Evolutionary conservation across 2,113 vertebrate genomes (phyloP).

Genomic region (Rhabdomys dilectus): DNA sequence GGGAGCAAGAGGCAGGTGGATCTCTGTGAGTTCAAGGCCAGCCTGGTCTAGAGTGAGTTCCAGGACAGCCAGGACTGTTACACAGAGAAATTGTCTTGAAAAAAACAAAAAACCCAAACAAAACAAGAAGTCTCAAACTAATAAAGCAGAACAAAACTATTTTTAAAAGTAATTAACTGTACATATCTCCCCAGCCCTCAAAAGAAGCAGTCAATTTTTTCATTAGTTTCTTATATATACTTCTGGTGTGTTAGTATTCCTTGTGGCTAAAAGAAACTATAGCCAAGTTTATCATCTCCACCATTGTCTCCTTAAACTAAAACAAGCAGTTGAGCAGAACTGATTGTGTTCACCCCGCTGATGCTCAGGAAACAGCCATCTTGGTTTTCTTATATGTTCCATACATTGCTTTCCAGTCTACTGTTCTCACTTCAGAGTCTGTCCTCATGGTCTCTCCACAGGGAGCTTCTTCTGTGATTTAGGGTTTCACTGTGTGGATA

Average conservation of each 20-base stretch:
- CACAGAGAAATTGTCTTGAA: not conserved
- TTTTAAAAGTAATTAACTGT: constrained; percentile 27
- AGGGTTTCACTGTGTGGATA: not conserved
- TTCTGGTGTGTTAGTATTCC: not conserved
- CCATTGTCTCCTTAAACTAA: not conserved
- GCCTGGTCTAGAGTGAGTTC: not conserved
- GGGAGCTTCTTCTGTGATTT: not conserved
- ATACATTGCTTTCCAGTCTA: not conserved
- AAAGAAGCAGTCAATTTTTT: not conserved
- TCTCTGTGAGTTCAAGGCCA: not conserved
- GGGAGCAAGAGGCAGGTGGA: not conserved
- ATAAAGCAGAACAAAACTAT: not conserved
- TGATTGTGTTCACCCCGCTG: not conserved
- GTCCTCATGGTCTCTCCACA: not conserved
- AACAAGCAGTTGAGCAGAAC: not conserved
- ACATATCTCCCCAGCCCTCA: not conserved
- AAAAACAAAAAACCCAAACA: not conserved
- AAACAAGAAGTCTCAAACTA: not conserved
- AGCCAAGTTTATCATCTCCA: not conserved
- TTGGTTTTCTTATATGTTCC: not conserved
- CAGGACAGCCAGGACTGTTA: not conserved
- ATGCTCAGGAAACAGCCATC: no score
- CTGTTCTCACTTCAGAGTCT: not conserved
- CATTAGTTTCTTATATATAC: not conserved
- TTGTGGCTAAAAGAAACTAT: not conserved